Evolutionary conservation across 30 jellyfish, hydroid and myxozoan species (phyloP), one percentile per base, ranked within the genome.

Genomic region (Chironex yamaguchii): DNA sequence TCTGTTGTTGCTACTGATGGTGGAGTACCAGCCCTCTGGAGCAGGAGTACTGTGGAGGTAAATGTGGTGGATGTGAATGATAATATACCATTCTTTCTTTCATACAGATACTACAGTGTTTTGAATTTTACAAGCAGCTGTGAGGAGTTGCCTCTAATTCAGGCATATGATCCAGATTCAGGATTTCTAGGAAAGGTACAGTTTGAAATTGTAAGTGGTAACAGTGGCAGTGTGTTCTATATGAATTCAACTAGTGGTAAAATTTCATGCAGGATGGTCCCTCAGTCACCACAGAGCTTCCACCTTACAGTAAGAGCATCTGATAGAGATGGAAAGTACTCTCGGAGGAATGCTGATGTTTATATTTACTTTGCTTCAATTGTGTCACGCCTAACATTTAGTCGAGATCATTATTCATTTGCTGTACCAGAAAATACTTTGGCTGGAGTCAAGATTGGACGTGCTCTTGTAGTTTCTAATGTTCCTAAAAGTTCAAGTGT

Each of bases 31-130:
- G 49, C 92, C 2, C 53, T 89, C 12, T 21, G 62, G 28, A 51
- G 75, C 20, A 77, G 33, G 12, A 27, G 42, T 30, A 42, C 52
- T 31, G 68, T 79, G 27, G 36, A 71, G 20, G 67, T 92, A 13
- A 68, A 84, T 1, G 51, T 95, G 34, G 69, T n/a, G 32, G 96
- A 81, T 53, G 67, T 29, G 14, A 95, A 95, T 89, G 99, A 95
- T 62, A 89, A 89, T 76, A 17, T 36, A 6, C 99, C 99, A 62
- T 6, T 0, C 0, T 92, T 86, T 34, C 25, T 62, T 33, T 24
- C 73, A 3, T 21, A 26, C 1, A 22, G 30, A 4, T 63, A 17
- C 34, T 76, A 74, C 35, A 26, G 64, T 29, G 76, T 49, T 51
- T 26, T 64, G 3, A 32, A 71, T 12, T 62, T 78, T 17, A 53